Base-by-base conservation (phyloP, 2,797 vertebrate species). In the Sitta carolinensis region DNA sequence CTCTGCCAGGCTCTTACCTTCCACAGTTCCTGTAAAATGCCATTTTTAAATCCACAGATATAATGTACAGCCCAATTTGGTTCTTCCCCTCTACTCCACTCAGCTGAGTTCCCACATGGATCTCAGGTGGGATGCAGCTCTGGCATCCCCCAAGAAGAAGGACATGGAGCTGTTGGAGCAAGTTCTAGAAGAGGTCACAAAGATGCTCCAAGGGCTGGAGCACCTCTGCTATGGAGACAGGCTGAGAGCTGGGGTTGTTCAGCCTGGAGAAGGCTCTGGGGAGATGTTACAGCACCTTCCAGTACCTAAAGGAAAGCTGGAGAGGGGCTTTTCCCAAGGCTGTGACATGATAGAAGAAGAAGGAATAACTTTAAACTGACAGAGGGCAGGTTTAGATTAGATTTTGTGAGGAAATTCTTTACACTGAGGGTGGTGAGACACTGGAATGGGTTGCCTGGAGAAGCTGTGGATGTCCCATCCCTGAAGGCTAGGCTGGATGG, bases 401-500 rank as follows among this genome's bases (percentile, higher is more conserved):
- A n/a, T 45, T 63, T 38, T 63, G 26, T 36, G 27, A 57, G 57
- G 32, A 50, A 82, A n/a, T 38, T 42, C 4, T 48, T n/a, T 42
- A 13, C 29, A 38, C 7, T 74, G 47, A 61, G 10, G 18, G 26
- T 34, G 13, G 4, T 43, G 19, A 69, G 32, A 19, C 32, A 10
- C 23, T 55, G 48, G 42, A 11, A 43, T 0, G 0, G 8, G 4
- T 32, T 70, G 7, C 42, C 34, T n/a, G 16, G 57, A 55, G 50
- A 42, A 62, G 21, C 30, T 48, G 21, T 63, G 23, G 32, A 20
- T 76, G 13, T 6, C 9, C 36, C 32, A 27, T 42, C 34, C 23
- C 63, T 76, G 43, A 11, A 63, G 25, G 10, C 5, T 14, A 30
- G 16, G 23, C 0, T 70, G 57, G 27, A 51, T 30, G 29, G n/a